Base-by-base conservation (phyloP, 2,113 vertebrate species). In the Rhynchopsitta pachyrhyncha region DNA sequence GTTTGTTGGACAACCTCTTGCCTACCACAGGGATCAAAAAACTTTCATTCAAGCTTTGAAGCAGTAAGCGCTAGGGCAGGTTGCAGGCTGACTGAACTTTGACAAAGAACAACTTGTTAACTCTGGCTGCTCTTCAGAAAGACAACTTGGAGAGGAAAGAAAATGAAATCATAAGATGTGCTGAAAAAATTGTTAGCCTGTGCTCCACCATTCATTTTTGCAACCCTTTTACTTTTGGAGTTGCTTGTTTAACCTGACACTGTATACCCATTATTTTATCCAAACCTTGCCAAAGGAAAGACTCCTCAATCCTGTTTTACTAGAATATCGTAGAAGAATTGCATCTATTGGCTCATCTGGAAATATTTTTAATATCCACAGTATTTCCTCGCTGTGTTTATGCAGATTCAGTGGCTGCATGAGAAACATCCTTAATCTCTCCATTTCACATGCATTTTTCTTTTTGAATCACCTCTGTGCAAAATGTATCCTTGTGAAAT, bases 401-500 rank as follows among this genome's bases (percentile, higher is more conserved):
- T 83, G 84, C 76, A 91, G 49, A 41, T 63, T 91, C 49, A 37
- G 46, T 44, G 57, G 41, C 85, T 88, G 52, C 76, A 70, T 81
- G 63, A 59, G 82, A 86, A 95, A 53, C 55, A 83, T 17, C 47
- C 47, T 75, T 76, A 68, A 74, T 91, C 77, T 93, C 82, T 90
- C 70, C 79, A 39, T 49, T 71, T 93, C 77, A 91, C 80, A 68
- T 76, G 87, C 49, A 46, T 94, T 88, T 92, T 70, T 69, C 78
- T 79, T 88, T 81, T 64, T 76, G 73, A 95, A 82, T 79, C 96
- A 90, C 74, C 81, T 63, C 73, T 75, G 15, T 87, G 78, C 87
- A 89, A 78, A 96, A 95, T 3, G 35, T 91, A 88, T 63, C 93
- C 86, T 96, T 89, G 66, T 62, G 91, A 95, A 96, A 84, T 94